A percentile compares a stretch with the other conserved stretches of the same genome.
Evolutionary conservation across 2,113 vertebrate genomes (phyloP).

Genomic region (Halcyon senegalensis): DNA sequence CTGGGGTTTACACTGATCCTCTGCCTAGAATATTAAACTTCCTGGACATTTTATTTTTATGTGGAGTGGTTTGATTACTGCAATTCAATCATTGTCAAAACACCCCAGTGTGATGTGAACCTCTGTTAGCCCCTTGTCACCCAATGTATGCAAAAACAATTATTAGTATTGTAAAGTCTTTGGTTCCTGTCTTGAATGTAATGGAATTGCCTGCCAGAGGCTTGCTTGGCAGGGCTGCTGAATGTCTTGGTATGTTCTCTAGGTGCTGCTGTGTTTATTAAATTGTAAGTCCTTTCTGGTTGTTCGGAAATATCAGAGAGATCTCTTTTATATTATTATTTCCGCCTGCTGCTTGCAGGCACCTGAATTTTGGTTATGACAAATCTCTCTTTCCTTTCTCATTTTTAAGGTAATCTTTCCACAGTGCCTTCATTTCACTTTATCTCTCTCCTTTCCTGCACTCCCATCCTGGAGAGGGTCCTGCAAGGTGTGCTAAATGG

Average conservation of each 20-base stretch:
- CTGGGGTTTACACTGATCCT: not conserved
- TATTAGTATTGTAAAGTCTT: conserved; percentile 23
- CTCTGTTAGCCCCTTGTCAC: not conserved
- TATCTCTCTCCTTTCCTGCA: not conserved
- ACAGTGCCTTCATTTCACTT: not conserved
- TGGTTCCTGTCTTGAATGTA: not conserved
- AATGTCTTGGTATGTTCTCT: conserved; percentile 5
- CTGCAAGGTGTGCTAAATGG: not conserved
- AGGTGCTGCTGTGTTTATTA: conserved; percentile 23
- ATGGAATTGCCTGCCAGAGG: conserved; percentile 2
- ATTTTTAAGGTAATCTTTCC: conserved; percentile 39
- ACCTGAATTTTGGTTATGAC: conserved; percentile 32
- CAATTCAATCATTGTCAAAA: conserved; percentile 24
- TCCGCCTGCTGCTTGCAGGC: not conserved
- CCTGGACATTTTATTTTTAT: not conserved
- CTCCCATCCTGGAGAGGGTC: not conserved
- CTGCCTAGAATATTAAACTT: not conserved
- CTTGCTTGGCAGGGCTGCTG: not conserved
- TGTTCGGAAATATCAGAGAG: not conserved
- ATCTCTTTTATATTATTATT: conserved; percentile 11
- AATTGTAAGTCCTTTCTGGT: conserved; percentile 9
- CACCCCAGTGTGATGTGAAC: not conserved
- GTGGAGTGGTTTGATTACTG: not conserved
- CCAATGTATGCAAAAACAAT: not conserved
- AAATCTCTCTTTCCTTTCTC: not conserved